Conservation (phyloP, 1,140 invertebrate species). For the Lucilia sericata region DNA sequence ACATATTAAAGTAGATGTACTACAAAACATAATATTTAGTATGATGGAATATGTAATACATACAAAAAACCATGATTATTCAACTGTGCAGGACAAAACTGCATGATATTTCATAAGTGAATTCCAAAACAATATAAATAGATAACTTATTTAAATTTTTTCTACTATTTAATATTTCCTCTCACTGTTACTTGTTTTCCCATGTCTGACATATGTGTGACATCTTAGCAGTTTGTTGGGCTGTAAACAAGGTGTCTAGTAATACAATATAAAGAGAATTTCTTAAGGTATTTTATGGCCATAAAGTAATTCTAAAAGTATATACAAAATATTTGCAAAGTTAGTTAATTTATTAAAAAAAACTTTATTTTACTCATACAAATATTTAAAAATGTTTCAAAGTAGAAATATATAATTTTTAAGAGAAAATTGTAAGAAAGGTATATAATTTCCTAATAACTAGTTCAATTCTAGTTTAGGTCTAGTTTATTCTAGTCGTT, state of each 20-base stretch:
- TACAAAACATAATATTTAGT: not conserved
- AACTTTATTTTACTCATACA: too few relatives aligned
- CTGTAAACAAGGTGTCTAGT: conserved; percentile 3
- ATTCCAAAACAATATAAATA: not conserved
- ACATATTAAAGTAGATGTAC: not conserved
- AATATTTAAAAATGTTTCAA: too few relatives aligned
- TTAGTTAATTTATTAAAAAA: not conserved
- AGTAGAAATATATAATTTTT: too few relatives aligned
- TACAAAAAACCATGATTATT: too few relatives aligned
- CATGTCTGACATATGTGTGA: not conserved
- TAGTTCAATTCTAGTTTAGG: too few relatives aligned
- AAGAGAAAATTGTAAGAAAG: too few relatives aligned
- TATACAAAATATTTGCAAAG: conserved; percentile 18
- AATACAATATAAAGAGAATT: conserved; percentile 12
- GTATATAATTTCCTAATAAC: too few relatives aligned
- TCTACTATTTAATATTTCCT: not conserved
- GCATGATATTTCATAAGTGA: not conserved
- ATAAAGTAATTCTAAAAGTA: conserved; percentile 24
- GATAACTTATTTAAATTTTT: too few relatives aligned
- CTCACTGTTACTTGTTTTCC: not conserved
- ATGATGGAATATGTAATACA: not conserved
- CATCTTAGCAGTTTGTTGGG: not conserved
- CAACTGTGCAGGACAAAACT: not conserved
- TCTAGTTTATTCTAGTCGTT: too few relatives aligned
- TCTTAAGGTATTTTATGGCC: conserved; percentile 17